Conservation (phyloP, 2,888 invertebrate species). For the Buathra laborator region DNA sequence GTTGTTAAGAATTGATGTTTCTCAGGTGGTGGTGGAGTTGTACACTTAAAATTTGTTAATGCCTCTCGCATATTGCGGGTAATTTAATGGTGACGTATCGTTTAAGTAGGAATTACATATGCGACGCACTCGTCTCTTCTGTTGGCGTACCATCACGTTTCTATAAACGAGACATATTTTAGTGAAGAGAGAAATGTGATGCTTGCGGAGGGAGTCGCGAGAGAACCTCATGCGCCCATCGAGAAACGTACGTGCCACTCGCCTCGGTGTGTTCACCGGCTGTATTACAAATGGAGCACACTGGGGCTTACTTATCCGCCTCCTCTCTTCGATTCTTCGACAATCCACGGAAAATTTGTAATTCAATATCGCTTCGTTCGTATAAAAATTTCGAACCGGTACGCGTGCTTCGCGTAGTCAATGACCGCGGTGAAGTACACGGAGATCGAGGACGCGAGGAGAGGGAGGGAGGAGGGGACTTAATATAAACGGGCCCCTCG, state of each 20-base stretch:
- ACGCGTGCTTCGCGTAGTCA: conserved; percentile 76
- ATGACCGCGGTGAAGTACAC: conserved; percentile 67
- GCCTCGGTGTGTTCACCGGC: conserved; percentile 61
- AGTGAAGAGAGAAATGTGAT: conserved; percentile 71
- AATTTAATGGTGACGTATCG: conserved; percentile 60
- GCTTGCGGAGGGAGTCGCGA: conserved; percentile 70
- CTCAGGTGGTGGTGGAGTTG: background rate
- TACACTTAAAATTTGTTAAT: conserved; percentile 36
- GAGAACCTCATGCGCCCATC: conserved; percentile 68
- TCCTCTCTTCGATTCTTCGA: conserved; percentile 64
- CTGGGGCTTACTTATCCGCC: conserved; percentile 21
- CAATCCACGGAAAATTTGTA: conserved; percentile 68
- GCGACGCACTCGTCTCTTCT: conserved; percentile 77
- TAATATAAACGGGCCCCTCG: conserved; percentile 52
- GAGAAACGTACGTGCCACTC: conserved; percentile 64
- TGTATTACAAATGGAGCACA: conserved; percentile 71
- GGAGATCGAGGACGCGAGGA: background rate
- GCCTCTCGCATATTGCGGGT: conserved; percentile 44
- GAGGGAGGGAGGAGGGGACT: conserved; percentile 13
- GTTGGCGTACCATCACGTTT: conserved; percentile 83
- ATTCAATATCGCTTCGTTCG: conserved; percentile 68
- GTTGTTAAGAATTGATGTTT: background rate
- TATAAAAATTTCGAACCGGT: conserved; percentile 70
- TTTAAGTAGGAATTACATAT: conserved; percentile 83
- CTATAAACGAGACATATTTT: conserved; percentile 82